phyloP scores from a whole-genome alignment of 92 coral and sea anemone species.

The Epizoanthus ramosus region DNA sequence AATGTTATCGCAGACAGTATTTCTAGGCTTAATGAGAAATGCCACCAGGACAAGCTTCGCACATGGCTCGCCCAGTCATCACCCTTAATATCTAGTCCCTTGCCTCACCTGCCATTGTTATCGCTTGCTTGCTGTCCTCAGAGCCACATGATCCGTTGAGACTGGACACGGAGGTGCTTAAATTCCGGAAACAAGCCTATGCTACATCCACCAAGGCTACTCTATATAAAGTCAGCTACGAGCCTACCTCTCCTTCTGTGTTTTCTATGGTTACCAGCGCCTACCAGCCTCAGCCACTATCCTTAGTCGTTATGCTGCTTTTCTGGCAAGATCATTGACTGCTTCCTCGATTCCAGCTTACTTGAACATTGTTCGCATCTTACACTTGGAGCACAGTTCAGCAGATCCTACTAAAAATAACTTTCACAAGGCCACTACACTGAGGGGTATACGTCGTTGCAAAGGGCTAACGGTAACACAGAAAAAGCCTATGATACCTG shows the following conservation, averaged over 20 bases:
- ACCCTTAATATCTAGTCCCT: conserved; percentile 7
- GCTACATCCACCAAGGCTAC: conserved; percentile 39
- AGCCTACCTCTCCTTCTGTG: conserved; percentile 46
- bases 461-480: conserved; percentile 29
- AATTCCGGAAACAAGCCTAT: conserved; percentile 27
- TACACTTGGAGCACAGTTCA: conserved; percentile 47
- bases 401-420: conserved; percentile 47
- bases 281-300: conserved; percentile 30
- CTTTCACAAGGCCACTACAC: conserved; percentile 41
- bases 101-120: conserved; percentile 22
- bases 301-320: conserved; percentile 48
- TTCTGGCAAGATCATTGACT: conserved; percentile 37
- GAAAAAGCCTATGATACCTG: conserved; percentile 22
- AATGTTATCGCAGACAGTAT: conserved; percentile 47
- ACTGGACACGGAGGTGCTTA: conserved; percentile 43
- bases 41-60: conserved; percentile 30
- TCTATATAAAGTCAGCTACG: conserved; percentile 15
- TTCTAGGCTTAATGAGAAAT: conserved; percentile 34
- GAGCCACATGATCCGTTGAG: conserved; percentile 40
- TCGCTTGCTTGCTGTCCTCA: conserved; percentile 45
- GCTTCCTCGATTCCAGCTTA: conserved; percentile 46
- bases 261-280: conserved; percentile 32
- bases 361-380: conserved; percentile 39
- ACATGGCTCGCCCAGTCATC: conserved; percentile 51
- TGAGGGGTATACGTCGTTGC: conserved; percentile 3